phyloP scores from a whole-genome alignment of 1,140 invertebrate species.

The Palaemon carinicauda region DNA sequence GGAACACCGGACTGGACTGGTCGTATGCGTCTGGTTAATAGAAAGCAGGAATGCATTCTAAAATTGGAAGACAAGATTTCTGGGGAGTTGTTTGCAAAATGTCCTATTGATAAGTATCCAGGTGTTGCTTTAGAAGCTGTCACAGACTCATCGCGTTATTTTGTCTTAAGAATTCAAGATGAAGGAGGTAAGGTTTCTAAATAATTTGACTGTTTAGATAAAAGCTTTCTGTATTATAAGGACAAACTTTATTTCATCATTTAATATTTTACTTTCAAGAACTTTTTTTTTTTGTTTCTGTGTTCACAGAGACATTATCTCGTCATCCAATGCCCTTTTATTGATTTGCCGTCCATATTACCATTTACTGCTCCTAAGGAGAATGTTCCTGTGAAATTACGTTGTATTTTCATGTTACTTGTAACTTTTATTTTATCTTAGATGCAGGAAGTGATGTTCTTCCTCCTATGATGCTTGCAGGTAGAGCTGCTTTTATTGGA shows the following conservation, averaged over 20 bases:
- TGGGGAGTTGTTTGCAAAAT: constrained; percentile 97
- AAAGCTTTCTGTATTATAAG: too few relatives aligned
- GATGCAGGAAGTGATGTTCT: background rate
- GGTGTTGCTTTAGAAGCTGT: constrained; percentile 94
- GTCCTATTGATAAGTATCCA: constrained; percentile 96
- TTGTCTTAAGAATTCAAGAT: constrained; percentile 95
- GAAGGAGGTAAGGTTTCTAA: constrained; percentile 77
- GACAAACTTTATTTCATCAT: too few relatives aligned
- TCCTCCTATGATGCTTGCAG: constrained; percentile 66
- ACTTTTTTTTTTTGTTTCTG: too few relatives aligned
- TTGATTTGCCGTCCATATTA: too few relatives aligned
- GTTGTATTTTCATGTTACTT: constrained; percentile 13
- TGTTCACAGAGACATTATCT: too few relatives aligned
- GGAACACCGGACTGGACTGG: constrained; percentile 97
- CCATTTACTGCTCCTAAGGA: too few relatives aligned
- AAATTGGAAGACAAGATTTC: constrained; percentile 95
- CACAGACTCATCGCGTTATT: constrained; percentile 97
- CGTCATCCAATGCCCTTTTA: too few relatives aligned
- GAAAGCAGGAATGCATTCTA: constrained; percentile 84
- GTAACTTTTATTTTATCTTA: background rate
- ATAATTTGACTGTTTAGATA: background rate
- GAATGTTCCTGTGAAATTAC: too few relatives aligned
- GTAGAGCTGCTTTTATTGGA: constrained; percentile 95
- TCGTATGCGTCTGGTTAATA: constrained; percentile 87
- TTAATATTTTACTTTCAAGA: too few relatives aligned